Evolutionary conservation across 2,888 invertebrate species (phyloP).

Genomic region (Zhuqinia jingwanae): DNA sequence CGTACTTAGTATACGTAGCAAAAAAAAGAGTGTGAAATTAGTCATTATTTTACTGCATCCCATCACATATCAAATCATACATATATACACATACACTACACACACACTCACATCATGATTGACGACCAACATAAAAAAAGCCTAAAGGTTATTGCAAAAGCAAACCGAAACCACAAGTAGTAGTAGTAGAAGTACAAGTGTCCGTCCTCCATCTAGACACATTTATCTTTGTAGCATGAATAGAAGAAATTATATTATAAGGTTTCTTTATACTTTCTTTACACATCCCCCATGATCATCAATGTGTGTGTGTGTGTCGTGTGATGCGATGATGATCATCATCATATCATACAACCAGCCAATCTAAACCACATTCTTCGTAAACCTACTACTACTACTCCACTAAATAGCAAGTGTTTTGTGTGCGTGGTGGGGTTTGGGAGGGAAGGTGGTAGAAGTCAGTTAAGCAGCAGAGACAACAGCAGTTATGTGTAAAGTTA

Average conservation of each 20-base stretch:
- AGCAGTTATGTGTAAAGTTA: not conserved
- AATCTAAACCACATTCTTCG: conserved; percentile 35
- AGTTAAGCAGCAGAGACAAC: not conserved
- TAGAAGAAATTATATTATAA: conserved; percentile 15
- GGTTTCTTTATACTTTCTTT: conserved; percentile 38
- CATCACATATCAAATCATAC: conserved; percentile 23
- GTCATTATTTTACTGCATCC: conserved; percentile 18
- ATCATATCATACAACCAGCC: conserved; percentile 31
- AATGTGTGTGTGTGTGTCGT: no score
- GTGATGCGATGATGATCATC: conserved; percentile 24
- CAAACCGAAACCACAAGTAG: not conserved
- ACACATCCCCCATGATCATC: not conserved
- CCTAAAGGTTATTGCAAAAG: conserved; percentile 5
- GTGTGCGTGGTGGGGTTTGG: not conserved
- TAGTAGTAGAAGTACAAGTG: conserved; percentile 45
- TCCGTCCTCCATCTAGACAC: conserved; percentile 26
- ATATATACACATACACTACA: not conserved
- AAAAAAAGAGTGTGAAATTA: conserved; percentile 28
- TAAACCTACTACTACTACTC: conserved; percentile 34
- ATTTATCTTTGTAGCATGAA: conserved; percentile 18
- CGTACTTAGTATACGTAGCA: not conserved
- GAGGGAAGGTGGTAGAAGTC: no score
- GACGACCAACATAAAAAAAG: conserved; percentile 47
- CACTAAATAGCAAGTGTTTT: conserved; percentile 27
- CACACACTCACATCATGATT: not conserved